Conservation (phyloP, 2,888 invertebrate species). For the Busseola fusca region DNA sequence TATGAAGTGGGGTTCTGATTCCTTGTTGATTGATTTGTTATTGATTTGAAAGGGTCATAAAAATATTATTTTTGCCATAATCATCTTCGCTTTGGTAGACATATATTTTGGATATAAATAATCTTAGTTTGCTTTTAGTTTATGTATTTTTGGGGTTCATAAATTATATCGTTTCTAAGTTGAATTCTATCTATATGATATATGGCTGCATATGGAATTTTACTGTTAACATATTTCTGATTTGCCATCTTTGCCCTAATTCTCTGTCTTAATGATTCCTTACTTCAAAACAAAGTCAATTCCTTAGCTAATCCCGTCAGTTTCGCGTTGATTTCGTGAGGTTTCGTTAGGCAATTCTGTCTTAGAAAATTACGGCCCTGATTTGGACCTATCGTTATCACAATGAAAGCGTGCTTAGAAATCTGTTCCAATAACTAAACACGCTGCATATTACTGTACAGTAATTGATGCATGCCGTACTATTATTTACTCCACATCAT, state of each 20-base stretch:
- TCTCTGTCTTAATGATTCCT: not conserved
- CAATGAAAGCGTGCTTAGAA: conserved; percentile 1
- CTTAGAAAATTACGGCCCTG: not conserved
- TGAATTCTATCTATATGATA: not conserved
- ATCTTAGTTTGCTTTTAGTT: conserved; percentile 8
- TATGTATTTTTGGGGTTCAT: conserved; percentile 13
- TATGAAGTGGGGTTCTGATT: conserved; percentile 25
- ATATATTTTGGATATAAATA: conserved; percentile 7
- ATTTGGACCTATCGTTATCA: conserved; percentile 2
- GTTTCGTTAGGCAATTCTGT: not conserved
- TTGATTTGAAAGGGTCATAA: conserved; percentile 29
- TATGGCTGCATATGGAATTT: not conserved
- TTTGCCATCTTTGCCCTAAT: not conserved
- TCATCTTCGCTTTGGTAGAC: conserved; percentile 20
- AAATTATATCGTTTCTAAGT: not conserved
- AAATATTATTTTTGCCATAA: conserved; percentile 14
- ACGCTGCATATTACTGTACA: conserved; percentile 5
- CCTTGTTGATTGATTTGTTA: conserved; percentile 25
- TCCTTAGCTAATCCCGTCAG: not conserved
- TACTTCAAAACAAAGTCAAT: not conserved
- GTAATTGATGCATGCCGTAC: conserved; percentile 31
- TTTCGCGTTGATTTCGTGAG: not conserved
- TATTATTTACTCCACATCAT: conserved; percentile 42
- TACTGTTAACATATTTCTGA: not conserved
- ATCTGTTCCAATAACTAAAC: conserved; percentile 31